Conservation (phyloP, 2,113 vertebrate species). For the Pelodiscus sinensis region DNA sequence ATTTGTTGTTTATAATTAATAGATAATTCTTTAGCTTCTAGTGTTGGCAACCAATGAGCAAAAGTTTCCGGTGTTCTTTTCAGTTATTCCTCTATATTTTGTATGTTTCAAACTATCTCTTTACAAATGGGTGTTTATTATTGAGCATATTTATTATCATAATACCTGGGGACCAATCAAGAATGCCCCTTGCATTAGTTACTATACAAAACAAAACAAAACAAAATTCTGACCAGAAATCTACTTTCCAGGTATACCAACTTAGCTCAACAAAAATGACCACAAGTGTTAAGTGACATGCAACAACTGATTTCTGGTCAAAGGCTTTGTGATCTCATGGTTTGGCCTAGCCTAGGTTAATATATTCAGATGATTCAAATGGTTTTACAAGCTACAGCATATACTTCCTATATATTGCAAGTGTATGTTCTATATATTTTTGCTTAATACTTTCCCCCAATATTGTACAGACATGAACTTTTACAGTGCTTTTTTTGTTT, state of each 20-base stretch:
- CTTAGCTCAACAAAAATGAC: not conserved
- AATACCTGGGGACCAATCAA: not conserved
- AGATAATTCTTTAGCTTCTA: not conserved
- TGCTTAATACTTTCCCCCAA: not conserved
- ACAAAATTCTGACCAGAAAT: not conserved
- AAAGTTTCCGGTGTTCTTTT: not conserved
- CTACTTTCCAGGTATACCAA: rapidly evolving
- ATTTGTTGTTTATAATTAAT: not conserved
- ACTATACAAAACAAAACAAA: not conserved
- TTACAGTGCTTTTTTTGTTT: too few relatives aligned
- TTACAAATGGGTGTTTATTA: not conserved
- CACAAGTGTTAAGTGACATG: not conserved
- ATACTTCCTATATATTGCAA: not conserved
- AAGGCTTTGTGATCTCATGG: not conserved
- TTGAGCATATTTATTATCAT: not conserved
- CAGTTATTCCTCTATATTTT: not conserved
- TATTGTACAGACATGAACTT: not conserved
- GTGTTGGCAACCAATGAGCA: not conserved
- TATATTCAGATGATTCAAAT: not conserved
- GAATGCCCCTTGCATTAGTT: not conserved
- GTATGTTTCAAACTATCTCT: not conserved
- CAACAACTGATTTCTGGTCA: not conserved
- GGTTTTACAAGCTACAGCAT: not conserved
- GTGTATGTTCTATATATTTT: not conserved
- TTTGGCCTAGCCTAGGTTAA: too few relatives aligned